These are phyloP conservation scores for Octodon degus DNA, from an alignment of 2,113 vertebrate species.

Conservation along the genomic window DNA sequence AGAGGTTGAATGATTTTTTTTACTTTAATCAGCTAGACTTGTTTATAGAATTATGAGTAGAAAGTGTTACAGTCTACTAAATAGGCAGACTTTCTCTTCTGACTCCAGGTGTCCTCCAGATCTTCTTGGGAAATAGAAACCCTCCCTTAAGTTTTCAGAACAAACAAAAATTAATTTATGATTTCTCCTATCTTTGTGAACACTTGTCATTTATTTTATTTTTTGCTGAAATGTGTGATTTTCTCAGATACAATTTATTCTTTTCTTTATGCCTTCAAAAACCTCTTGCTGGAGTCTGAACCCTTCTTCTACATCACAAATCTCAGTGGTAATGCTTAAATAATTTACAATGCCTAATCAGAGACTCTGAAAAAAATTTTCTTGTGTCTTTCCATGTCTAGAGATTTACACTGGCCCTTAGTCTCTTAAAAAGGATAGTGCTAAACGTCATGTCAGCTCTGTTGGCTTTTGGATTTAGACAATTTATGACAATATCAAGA, in stretches of 20 bases:
- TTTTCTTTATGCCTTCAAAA: slow-evolving; percentile 65
- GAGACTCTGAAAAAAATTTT: slow-evolving; percentile 73
- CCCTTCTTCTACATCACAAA: slow-evolving; percentile 73
- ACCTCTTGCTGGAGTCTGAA: slow-evolving; percentile 62
- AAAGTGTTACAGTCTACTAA: background rate
- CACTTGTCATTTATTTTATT: background rate
- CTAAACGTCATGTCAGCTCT: slow-evolving; percentile 61
- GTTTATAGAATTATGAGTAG: background rate
- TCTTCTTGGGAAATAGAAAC: slow-evolving; percentile 26
- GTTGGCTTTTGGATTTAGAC: slow-evolving; percentile 66
- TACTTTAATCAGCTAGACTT: background rate
- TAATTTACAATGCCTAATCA: slow-evolving; percentile 82
- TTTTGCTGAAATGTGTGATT: slow-evolving; percentile 66
- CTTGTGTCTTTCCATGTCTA: slow-evolving; percentile 61
- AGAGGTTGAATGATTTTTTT: background rate
- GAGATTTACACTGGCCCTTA: slow-evolving; percentile 75
- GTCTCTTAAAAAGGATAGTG: slow-evolving; percentile 68
- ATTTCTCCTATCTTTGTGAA: background rate
- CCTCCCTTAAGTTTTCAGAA: background rate
- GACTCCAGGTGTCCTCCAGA: background rate
- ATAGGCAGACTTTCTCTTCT: background rate
- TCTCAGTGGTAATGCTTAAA: slow-evolving; percentile 65
- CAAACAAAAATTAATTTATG: slow-evolving; percentile 42
- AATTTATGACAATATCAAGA: slow-evolving; percentile 40
- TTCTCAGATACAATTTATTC: slow-evolving; percentile 53